Base-by-base conservation (phyloP, 2,797 vertebrate species). In the Lagorchestes hirsutus region DNA sequence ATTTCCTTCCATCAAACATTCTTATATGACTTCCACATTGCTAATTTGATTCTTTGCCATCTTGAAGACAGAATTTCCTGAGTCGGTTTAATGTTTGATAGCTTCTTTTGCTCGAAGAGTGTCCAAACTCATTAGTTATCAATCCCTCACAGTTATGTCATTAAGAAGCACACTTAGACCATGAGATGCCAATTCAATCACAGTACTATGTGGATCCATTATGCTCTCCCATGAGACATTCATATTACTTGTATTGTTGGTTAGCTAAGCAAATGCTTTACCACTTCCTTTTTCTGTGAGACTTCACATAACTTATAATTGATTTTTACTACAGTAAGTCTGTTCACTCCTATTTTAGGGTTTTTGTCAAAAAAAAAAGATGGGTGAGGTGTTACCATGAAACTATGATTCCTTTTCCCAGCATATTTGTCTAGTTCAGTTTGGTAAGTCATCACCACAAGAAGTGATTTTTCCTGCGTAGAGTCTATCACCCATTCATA, bases 221-320 rank as follows among this genome's bases (percentile, higher is more conserved):
- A 24, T 50, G 12, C 55, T 90, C 55, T 52, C 24, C 34, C 74
- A 82, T 46, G 74, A 82, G 74, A 82, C 74, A 82, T 93, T 90
- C 10, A 56, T 59, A 11, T 94, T 62, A 94, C 5, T 40, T 74
- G 50, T 58, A 52, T 52, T 22, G 22, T 93, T 54, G 57, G 90
- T 40, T 94, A 96, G 92, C 74, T 52, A 57, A 18, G 82, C 31
- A n/a, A 24, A 13, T 90, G 54, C 58, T 90, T 96, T 93, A 46
- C 93, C 24, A 91, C 54, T 92, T 93, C 62, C 91, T 90, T 54
- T 92, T 31, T 94, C 67, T n/a, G 55, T 56, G 74, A 50, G 58
- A 55, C 56, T 90, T 97, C 27, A 91, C 54, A 87, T 74, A 3
- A 93, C 96, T 95, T 92, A 74, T 90, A 94, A 29, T 16, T 67